Evolutionary conservation across 1,140 invertebrate species (phyloP).

Genomic region (Notospermus geniculatus): DNA sequence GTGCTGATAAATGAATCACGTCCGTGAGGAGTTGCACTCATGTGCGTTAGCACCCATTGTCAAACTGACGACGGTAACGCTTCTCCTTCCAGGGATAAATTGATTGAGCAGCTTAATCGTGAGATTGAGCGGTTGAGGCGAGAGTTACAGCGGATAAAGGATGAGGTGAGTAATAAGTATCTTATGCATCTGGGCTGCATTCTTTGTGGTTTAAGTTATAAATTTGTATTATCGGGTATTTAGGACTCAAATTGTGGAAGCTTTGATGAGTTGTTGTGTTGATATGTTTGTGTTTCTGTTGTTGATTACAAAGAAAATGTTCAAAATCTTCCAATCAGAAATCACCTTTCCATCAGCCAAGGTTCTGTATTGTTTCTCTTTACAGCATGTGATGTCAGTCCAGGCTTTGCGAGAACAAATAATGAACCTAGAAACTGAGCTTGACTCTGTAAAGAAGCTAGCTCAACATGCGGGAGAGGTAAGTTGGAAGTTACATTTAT

Average conservation of each 20-base stretch:
- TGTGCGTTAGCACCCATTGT: no score
- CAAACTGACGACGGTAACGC: no score
- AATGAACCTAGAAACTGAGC: slow-evolving; percentile 1
- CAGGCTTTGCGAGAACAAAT: background rate
- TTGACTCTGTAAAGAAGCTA: background rate
- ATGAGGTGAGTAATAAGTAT: no score
- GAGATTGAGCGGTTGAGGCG: slow-evolving; percentile 68
- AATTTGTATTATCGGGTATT: no score
- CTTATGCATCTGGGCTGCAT: no score
- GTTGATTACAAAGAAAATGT: background rate
- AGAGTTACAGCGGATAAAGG: slow-evolving; percentile 61
- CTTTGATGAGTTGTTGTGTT: background rate
- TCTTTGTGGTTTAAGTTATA: no score
- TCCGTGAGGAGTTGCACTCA: no score
- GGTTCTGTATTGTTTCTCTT: background rate
- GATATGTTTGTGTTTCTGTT: background rate
- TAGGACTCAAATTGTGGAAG: no score
- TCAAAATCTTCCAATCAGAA: background rate
- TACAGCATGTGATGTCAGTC: slow-evolving; percentile 1
- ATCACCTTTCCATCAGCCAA: no score
- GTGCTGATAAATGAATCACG: no score
- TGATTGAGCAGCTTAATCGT: slow-evolving; percentile 79
- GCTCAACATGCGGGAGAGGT: no score
- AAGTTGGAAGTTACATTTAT: no score
- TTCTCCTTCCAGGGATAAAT: slow-evolving; percentile 67